Evolutionary conservation across 2,888 invertebrate species (phyloP), one percentile per base, ranked within the genome.

Genomic region (Habrosyne pyritoides): DNA sequence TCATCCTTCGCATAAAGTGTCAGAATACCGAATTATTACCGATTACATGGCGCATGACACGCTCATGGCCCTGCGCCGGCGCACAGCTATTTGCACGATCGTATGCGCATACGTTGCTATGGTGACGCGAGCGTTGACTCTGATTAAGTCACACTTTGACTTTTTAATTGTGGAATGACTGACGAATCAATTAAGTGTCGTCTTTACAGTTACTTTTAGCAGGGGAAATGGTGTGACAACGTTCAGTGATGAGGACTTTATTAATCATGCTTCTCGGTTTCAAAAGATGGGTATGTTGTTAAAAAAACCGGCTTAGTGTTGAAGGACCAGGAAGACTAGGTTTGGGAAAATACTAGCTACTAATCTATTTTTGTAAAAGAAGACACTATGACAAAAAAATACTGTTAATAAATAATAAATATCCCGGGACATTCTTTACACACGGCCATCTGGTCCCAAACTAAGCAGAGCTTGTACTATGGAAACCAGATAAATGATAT

Each of bases 31-130:
- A n/a, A 42, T 50, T 28, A 70, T 75, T 73, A 73, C 60, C 60
- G 63, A 73, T 75, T 73, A 70, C 67, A 71, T 63, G 73, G 66
- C 58, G 64, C 61, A 63, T 64, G 57, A n/a, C n/a, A n/a, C 61
- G 57, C 54, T 30, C 21, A 53, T 26, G 14, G 49, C 54, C 46
- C 42, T 47, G 28, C 46, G 28, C 53, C 47, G 21, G 24, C 46
- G 53, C 28, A 47, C 46, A 21, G 30, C 28, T 18, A 55, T 56
- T 52, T 47, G 53, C 57, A 56, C 55, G 60, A 54, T 60, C 8
- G 42, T 18, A 12, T 42, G 42, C 42, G 42, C 42, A 42, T 42
- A 42, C 42, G 42, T 42, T 56, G 36, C 48, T 53, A 30, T 53
- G 56, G 53, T 18, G 26, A 28, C 28, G 57, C 57, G 67, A 63